Conservation (phyloP, 2,888 invertebrate species). For the Mechanitis messenoides region DNA sequence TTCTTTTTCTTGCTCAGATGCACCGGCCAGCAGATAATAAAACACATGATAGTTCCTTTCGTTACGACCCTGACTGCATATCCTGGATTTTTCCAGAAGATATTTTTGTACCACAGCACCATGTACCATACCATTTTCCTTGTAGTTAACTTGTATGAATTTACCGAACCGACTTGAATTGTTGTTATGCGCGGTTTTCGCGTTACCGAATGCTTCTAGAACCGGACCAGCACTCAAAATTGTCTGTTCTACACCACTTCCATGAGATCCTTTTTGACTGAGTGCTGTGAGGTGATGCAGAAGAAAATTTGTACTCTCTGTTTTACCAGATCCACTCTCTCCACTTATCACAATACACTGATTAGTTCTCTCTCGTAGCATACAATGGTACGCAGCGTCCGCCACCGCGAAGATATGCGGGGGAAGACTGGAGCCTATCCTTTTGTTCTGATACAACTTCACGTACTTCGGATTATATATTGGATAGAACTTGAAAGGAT, state of each 20-base stretch:
- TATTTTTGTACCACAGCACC: slow-evolving; percentile 98
- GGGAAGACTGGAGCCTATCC: slow-evolving; percentile 92
- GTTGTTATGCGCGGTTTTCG: slow-evolving; percentile 97
- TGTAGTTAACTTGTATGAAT: slow-evolving; percentile 98
- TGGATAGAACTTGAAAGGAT: slow-evolving; percentile 96
- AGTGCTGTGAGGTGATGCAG: slow-evolving; percentile 96
- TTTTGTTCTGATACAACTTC: slow-evolving; percentile 94
- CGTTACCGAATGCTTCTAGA: slow-evolving; percentile 98
- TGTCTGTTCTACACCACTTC: slow-evolving; percentile 97
- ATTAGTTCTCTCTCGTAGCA: slow-evolving; percentile 93
- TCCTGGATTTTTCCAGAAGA: slow-evolving; percentile 94
- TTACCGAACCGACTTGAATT: slow-evolving; percentile 98
- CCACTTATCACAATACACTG: slow-evolving; percentile 96
- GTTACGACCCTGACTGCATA: slow-evolving; percentile 95
- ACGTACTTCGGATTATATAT: slow-evolving; percentile 99
- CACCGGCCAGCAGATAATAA: slow-evolving; percentile 95
- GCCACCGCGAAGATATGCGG: slow-evolving; percentile 98
- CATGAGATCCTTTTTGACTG: slow-evolving; percentile 95
- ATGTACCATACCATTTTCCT: slow-evolving; percentile 98
- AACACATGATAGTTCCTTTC: slow-evolving; percentile 98
- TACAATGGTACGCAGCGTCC: slow-evolving; percentile 94
- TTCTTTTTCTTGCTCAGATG: slow-evolving; percentile 88
- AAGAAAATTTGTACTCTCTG: slow-evolving; percentile 96
- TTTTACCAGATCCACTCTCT: slow-evolving; percentile 97
- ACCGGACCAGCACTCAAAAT: slow-evolving; percentile 97